A percentile compares a stretch with the other conserved stretches of the same genome.
Evolutionary conservation across 2,888 invertebrate species (phyloP).

Genomic region (Lampropteryx suffumata): DNA sequence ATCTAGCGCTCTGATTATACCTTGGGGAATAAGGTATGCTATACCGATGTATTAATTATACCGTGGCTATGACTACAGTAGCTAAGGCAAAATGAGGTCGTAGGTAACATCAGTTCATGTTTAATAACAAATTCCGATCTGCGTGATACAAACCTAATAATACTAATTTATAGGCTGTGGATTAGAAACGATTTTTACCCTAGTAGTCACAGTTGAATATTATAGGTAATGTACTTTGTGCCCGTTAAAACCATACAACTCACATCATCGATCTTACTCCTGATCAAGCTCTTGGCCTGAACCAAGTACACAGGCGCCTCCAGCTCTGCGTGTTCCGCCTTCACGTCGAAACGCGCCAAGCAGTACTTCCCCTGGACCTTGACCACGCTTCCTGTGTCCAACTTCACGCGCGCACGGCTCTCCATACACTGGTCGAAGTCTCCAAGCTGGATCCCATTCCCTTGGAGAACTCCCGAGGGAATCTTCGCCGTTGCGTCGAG

Average conservation of each 20-base stretch:
- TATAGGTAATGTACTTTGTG: too few relatives aligned
- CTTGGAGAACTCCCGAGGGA: slow-evolving; percentile 86
- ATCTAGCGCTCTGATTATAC: slow-evolving; percentile 15
- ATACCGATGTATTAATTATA: slow-evolving; percentile 8
- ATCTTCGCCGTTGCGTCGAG: slow-evolving; percentile 88
- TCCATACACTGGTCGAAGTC: slow-evolving; percentile 87
- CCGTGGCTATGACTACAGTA: too few relatives aligned
- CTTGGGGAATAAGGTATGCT: slow-evolving; percentile 3
- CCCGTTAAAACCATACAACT: slow-evolving; percentile 44
- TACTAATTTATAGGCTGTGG: too few relatives aligned
- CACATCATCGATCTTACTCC: slow-evolving; percentile 85
- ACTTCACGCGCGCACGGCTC: slow-evolving; percentile 83
- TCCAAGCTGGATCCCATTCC: slow-evolving; percentile 87
- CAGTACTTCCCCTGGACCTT: slow-evolving; percentile 87
- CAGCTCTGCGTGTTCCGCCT: slow-evolving; percentile 81
- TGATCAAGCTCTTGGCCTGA: slow-evolving; percentile 85
- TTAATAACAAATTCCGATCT: too few relatives aligned
- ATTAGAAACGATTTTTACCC: too few relatives aligned
- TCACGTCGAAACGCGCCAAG: slow-evolving; percentile 85
- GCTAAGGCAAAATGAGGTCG: too few relatives aligned
- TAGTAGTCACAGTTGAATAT: too few relatives aligned
- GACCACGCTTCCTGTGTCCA: slow-evolving; percentile 82
- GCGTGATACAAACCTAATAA: too few relatives aligned
- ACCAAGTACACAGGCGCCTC: slow-evolving; percentile 85
- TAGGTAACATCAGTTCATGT: too few relatives aligned